Conservation (phyloP, 2,797 vertebrate genomes). For the Tauraco hartlaubi region DNA sequence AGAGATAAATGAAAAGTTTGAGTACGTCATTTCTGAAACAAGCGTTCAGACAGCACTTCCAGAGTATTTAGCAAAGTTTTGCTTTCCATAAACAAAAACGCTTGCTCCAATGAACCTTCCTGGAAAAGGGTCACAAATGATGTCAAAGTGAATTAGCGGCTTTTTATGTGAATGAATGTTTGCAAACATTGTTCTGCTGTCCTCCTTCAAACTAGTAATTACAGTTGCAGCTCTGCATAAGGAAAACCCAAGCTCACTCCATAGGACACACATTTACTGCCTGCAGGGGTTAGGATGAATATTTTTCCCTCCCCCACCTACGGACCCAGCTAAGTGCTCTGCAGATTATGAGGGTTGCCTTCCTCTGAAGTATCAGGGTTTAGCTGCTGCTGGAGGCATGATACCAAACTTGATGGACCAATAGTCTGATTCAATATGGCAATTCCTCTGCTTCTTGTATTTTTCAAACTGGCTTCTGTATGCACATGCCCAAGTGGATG, state of each 20-base stretch:
- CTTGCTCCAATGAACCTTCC: conserved; percentile 41
- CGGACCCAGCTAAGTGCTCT: not conserved
- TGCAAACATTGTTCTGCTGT: conserved; percentile 19
- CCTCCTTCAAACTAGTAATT: conserved; percentile 32
- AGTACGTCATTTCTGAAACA: not conserved
- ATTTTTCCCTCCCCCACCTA: conserved; percentile 12
- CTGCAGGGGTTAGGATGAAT: conserved; percentile 1
- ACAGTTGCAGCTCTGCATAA: not conserved
- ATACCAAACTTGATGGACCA: conserved; percentile 68
- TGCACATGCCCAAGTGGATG: conserved; percentile 33
- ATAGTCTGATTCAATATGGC: conserved; percentile 71
- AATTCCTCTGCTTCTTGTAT: conserved; percentile 58
- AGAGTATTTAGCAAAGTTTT: conserved; percentile 57
- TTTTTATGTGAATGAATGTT: conserved; percentile 47
- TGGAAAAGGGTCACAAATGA: conserved; percentile 62
- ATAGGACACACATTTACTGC: conserved; percentile 33
- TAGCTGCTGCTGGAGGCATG: conserved; percentile 65
- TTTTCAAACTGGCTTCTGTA: conserved; percentile 54
- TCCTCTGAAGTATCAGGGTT: conserved; percentile 24
- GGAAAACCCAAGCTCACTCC: not conserved
- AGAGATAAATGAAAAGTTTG: not conserved
- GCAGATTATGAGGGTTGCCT: not conserved
- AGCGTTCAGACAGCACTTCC: not conserved
- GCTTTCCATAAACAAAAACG: conserved; percentile 52
- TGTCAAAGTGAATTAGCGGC: conserved; percentile 57